Evolutionary conservation across 2,797 vertebrate genomes (phyloP).

Genomic region (Sparidentex hasta): DNA sequence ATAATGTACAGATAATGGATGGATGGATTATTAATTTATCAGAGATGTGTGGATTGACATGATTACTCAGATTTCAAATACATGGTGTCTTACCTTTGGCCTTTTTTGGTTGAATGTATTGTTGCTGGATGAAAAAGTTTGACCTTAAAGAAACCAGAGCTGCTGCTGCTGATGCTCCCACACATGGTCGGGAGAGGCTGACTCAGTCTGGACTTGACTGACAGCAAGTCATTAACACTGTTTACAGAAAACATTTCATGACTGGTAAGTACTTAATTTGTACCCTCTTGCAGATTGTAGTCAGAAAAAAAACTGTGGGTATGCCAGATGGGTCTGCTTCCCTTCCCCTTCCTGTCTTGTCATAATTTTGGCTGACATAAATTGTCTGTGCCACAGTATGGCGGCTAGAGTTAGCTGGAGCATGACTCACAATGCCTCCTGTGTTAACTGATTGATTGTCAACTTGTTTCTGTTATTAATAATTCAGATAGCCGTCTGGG

Average conservation of each 20-base stretch:
- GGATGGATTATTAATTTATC: no score
- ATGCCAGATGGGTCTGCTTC: neutral
- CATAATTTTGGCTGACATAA: neutral
- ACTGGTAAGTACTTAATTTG: conserved; percentile 12
- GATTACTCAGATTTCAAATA: neutral
- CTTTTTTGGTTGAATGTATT: neutral
- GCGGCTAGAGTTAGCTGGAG: neutral
- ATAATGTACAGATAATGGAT: no score
- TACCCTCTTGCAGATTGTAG: neutral
- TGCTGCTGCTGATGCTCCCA: neutral
- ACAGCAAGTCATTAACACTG: neutral
- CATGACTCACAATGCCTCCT: neutral
- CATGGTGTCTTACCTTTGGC: neutral
- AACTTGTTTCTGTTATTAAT: neutral
- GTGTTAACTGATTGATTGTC: neutral
- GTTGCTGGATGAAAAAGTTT: neutral
- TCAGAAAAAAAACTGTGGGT: neutral
- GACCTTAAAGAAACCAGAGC: neutral
- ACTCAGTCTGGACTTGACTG: neutral
- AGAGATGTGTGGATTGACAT: neutral
- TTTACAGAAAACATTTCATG: neutral
- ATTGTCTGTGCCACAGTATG: neutral
- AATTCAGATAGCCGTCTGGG: neutral
- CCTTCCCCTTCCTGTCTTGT: neutral
- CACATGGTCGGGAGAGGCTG: neutral